These are phyloP conservation scores for Alosa sapidissima DNA, from an alignment of 2,797 vertebrate genomes.

Conservation along the genomic window DNA sequence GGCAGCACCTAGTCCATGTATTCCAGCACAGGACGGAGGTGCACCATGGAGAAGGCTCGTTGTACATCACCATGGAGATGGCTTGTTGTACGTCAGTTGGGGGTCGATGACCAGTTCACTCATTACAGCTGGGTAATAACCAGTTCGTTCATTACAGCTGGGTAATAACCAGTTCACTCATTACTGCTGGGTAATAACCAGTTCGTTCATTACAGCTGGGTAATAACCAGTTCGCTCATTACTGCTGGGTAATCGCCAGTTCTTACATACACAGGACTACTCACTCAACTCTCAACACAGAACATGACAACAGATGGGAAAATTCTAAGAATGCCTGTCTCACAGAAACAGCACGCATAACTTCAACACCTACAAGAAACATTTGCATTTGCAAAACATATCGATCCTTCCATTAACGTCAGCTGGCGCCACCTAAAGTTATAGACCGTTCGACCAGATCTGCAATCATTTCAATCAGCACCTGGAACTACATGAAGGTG, in stretches of 20 bases:
- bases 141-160: no score
- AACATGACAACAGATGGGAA: constrained; percentile 2
- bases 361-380: neutral
- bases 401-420: neutral
- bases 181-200: neutral
- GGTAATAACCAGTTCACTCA: no score
- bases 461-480: neutral
- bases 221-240: no score
- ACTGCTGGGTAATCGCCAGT: no score
- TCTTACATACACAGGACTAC: neutral
- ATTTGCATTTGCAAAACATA: neutral
- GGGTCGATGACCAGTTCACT: neutral
- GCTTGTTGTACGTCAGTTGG: neutral
- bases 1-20: neutral
- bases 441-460: neutral
- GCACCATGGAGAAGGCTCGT: neutral
- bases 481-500: neutral
- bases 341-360: neutral
- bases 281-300: neutral
- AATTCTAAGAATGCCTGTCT: neutral
- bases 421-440: neutral
- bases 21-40: neutral
- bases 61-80: no score
- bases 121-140: no score
- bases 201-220: no score